Evolutionary conservation across 2,797 vertebrate species (phyloP), one percentile per base, ranked within the genome.

Genomic region (Rhadinocentrus ornatus): DNA sequence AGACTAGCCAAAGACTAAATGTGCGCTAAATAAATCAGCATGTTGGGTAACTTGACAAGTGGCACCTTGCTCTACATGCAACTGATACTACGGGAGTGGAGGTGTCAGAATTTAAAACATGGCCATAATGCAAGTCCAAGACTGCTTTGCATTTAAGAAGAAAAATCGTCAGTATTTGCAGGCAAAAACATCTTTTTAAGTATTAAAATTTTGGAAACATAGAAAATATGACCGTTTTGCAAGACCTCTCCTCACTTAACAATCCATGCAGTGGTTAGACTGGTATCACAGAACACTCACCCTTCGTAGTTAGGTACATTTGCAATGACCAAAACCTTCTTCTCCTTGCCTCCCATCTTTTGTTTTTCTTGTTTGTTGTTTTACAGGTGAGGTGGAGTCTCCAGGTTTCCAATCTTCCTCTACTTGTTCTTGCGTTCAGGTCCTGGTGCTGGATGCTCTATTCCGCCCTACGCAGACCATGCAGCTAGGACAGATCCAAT

Each of bases 291-390:
- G 3, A 71, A 2, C 24, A 94, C 97, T 98, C 88, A 97, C 96
- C 78, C 91, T 69, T 92, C 63, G 44, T 92, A 92, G 80, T 81
- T 94, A 55, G 91, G 62, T 65, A 92, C 89, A 69, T 95, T 93
- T 41, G 91, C 87, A 65, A 95, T 95, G 0, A 93, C 92, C 70
- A 95, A 87, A 82, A 94, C 62, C 73, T 91, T 95, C 91, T 97
- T 94, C 88, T 97, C 95, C 71, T 97, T 97, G 78, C 95, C 95
- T 91, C 95, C 95, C 96, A 96, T 41, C 39, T 41, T 41, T 41
- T 4, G 15, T 18, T 41, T 16, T 18, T 3, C 12, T 39, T 39
- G 37, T 39, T 97, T 66, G 85, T 89, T 35, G 34, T 88, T 76
- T 89, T 74, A 81, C 80, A 75, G 78, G 77, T 71, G 65, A 62